Evolutionary conservation across 1,140 invertebrate species (phyloP).

Genomic region (Brachionus paranguensis): DNA sequence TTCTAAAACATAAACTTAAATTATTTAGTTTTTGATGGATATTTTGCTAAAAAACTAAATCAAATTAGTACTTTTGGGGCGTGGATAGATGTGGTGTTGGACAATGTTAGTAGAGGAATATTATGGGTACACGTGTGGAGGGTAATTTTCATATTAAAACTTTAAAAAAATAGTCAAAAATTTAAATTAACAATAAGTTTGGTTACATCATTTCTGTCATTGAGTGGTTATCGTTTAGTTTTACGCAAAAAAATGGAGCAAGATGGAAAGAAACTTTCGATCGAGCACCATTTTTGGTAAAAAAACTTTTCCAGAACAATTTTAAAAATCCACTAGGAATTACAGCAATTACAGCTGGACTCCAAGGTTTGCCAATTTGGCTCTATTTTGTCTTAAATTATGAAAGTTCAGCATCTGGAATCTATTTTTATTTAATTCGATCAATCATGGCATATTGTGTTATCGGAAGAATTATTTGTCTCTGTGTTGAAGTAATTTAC

Average conservation of each 20-base stretch:
- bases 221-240: conserved; percentile 35
- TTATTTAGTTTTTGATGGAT: conserved; percentile 36
- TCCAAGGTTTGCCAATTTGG: conserved; percentile 34
- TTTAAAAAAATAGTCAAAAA: background rate
- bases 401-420: background rate
- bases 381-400: background rate
- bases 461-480: conserved; percentile 9
- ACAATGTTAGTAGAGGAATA: conserved; percentile 22
- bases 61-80: conserved; percentile 30
- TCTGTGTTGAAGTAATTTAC: background rate
- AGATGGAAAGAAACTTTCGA: conserved; percentile 21
- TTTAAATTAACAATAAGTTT: conserved; percentile 26
- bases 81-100: conserved; percentile 37
- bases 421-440: background rate
- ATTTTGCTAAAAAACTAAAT: conserved; percentile 20
- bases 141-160: background rate
- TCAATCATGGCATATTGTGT: conserved; percentile 3
- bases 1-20: background rate
- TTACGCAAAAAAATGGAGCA: background rate
- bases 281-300: background rate
- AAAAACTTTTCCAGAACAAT: conserved; percentile 15
- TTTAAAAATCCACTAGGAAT: background rate
- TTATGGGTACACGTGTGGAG: background rate
- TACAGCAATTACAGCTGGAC: conserved; percentile 18
- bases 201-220: background rate